These are phyloP conservation scores for Calosoma granatense DNA, from an alignment of 1,140 invertebrate species.

Conservation along the genomic window DNA sequence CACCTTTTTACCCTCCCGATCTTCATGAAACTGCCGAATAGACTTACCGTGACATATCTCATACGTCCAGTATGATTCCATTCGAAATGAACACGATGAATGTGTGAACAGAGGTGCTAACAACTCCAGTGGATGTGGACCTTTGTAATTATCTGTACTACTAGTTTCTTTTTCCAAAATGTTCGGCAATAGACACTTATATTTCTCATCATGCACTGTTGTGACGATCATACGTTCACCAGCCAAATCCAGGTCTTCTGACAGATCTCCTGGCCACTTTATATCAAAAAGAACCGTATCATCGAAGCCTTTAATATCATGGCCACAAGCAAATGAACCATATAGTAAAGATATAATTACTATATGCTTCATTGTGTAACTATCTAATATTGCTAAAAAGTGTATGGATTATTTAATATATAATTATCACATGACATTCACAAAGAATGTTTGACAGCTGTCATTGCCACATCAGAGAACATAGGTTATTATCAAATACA, in stretches of 20 bases:
- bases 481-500: background rate
- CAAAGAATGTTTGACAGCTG: no score
- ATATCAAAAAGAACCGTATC: slow-evolving; percentile 72
- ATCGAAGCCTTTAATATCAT: slow-evolving; percentile 66
- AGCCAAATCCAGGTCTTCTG: slow-evolving; percentile 37
- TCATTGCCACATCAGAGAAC: background rate
- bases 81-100: slow-evolving; percentile 66
- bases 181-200: slow-evolving; percentile 66
- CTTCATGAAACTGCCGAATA: slow-evolving; percentile 91
- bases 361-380: no score
- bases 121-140: slow-evolving; percentile 64
- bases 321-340: slow-evolving; percentile 16
- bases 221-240: slow-evolving; percentile 44
- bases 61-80: slow-evolving; percentile 96
- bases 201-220: slow-evolving; percentile 57
- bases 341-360: background rate
- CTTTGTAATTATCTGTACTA: slow-evolving; percentile 48
- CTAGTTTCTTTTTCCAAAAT: slow-evolving; percentile 45
- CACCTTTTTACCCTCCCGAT: slow-evolving; percentile 74
- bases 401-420: no score
- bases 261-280: slow-evolving; percentile 60
- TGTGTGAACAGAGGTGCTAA: slow-evolving; percentile 65
- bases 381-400: no score
- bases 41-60: slow-evolving; percentile 89
- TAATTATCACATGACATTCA: no score